Conservation (phyloP, 1,140 invertebrate species). For the Venustaconcha ellipsiformis region DNA sequence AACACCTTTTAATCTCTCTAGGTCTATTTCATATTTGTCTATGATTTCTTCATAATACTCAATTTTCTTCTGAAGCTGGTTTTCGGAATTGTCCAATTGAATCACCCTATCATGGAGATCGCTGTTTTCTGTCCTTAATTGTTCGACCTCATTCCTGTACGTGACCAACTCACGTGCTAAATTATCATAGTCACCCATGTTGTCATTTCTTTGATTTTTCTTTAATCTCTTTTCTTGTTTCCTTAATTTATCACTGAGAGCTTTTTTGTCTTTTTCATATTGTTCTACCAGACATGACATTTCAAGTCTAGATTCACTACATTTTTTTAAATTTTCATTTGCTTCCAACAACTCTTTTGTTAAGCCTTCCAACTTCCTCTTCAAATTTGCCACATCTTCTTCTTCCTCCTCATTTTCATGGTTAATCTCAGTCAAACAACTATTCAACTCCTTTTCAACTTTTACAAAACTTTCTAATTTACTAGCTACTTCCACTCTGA, state of each 20-base stretch:
- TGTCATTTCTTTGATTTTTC: conserved; percentile 27
- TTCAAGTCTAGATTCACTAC: too few species aligned
- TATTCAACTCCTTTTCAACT: not conserved
- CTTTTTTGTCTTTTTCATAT: conserved; percentile 37
- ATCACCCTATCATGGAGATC: conserved; percentile 44
- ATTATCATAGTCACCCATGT: conserved; percentile 23
- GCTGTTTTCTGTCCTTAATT: conserved; percentile 41
- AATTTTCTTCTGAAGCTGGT: conserved; percentile 39
- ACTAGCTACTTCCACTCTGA: conserved; percentile 11
- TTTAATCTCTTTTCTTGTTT: conserved; percentile 31
- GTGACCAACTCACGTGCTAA: conserved; percentile 24
- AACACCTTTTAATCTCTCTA: not conserved
- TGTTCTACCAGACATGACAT: not conserved
- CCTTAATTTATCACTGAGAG: conserved; percentile 25
- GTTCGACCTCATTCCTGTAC: conserved; percentile 42
- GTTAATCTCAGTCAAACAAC: not conserved
- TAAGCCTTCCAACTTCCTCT: conserved; percentile 6
- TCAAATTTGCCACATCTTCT: conserved; percentile 33
- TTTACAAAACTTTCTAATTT: conserved; percentile 9
- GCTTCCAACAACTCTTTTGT: too few species aligned
- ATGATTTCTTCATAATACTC: conserved; percentile 30
- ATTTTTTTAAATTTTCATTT: too few species aligned
- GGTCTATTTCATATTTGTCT: conserved; percentile 24
- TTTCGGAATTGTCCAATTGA: conserved; percentile 43
- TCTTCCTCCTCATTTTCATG: conserved; percentile 16